A percentile compares a stretch with the other conserved stretches of the same genome.
These are phyloP conservation scores for Leucoraja ocellata DNA, from an alignment of 2,797 vertebrate genomes.

Conservation along the genomic window DNA sequence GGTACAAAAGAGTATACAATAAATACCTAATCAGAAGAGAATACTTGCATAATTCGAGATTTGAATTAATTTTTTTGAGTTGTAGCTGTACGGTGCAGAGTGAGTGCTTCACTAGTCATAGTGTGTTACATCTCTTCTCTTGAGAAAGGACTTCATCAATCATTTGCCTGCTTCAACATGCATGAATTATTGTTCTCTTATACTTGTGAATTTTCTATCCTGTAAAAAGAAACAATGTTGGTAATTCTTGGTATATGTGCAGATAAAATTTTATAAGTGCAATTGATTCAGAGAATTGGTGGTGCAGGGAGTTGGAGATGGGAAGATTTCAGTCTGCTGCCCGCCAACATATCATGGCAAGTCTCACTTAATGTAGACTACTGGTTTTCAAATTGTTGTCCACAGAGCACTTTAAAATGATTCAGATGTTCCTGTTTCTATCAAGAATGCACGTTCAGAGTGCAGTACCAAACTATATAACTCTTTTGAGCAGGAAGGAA, in stretches of 20 bases:
- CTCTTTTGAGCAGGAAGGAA: too few species aligned
- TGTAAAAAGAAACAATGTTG: not conserved
- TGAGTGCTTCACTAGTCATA: not conserved
- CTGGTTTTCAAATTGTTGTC: not conserved
- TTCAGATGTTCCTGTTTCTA: not conserved
- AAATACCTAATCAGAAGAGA: not conserved
- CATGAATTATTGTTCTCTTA: constrained; percentile 24
- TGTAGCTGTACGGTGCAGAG: not conserved
- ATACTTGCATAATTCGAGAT: not conserved
- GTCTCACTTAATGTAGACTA: not conserved
- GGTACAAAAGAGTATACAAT: not conserved
- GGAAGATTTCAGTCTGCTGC: not conserved
- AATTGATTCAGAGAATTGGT: not conserved
- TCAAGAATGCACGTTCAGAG: not conserved
- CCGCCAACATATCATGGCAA: not conserved
- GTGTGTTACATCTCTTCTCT: not conserved
- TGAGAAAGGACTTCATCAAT: not conserved
- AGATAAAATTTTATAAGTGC: not conserved
- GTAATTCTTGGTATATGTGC: not conserved
- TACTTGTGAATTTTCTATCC: not conserved
- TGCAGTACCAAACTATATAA: not conserved
- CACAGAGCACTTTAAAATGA: not conserved
- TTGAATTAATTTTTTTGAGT: not conserved
- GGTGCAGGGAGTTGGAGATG: not conserved
- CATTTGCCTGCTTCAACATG: not conserved